A percentile compares a stretch with the other conserved stretches of the same genome.
Evolutionary conservation across 1,140 invertebrate genomes (phyloP).

Genomic region (Pemphigus obesinymphae): DNA sequence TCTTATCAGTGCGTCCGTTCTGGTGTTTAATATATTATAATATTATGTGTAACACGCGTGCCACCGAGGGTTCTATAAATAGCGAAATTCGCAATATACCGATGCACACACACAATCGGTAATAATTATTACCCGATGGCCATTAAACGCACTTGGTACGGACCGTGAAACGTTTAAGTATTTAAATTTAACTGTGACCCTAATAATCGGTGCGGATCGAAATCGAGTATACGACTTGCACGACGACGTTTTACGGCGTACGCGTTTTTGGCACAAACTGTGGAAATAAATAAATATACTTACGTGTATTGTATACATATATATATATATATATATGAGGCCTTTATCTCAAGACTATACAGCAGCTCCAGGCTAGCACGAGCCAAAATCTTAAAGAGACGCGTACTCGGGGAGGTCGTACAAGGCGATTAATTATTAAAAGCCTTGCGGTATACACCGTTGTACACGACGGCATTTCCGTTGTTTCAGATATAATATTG

Average conservation of each 20-base stretch:
- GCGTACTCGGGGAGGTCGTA: background rate
- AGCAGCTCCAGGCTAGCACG: background rate
- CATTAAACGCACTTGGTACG: background rate
- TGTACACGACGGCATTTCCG: background rate
- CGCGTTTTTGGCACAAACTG: background rate
- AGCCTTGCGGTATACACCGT: background rate
- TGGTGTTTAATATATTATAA: no score
- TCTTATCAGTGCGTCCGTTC: no score
- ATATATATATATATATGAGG: background rate
- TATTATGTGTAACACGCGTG: no score
- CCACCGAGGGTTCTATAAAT: background rate
- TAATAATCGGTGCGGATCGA: conserved; percentile 32
- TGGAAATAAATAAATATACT: conserved; percentile 16
- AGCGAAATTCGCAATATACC: background rate
- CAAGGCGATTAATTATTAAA: background rate
- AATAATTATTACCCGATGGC: background rate
- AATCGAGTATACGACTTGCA: background rate
- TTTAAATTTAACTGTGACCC: conserved; percentile 39
- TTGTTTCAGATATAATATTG: no score
- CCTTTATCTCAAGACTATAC: background rate
- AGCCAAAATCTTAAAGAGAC: background rate
- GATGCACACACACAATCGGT: background rate
- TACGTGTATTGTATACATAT: background rate
- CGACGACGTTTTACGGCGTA: background rate
- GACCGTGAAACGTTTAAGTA: conserved; percentile 35